Conservation (phyloP, 2,113 vertebrate genomes). For the Microcebus lehilahytsara region DNA sequence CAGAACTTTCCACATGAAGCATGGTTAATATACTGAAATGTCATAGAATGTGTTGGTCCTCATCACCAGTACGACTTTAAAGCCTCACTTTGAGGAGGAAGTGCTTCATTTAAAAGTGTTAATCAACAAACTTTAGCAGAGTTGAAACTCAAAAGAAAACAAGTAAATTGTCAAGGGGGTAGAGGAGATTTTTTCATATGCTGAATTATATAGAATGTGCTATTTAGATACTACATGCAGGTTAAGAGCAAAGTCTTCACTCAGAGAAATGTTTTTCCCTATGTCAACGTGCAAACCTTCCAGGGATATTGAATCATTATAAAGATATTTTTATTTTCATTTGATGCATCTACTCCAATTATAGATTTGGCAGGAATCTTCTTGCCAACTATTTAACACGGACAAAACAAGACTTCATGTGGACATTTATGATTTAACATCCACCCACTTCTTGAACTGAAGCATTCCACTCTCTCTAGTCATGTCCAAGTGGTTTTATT, state of each 20-base stretch:
- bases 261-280: background rate
- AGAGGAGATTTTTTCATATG: background rate
- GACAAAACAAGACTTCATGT: background rate
- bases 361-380: background rate
- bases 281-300: background rate
- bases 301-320: background rate
- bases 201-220: background rate
- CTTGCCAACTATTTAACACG: background rate
- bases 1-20: background rate
- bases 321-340: slow-evolving; percentile 14
- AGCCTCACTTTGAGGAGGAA: background rate
- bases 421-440: background rate
- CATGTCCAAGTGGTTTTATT: background rate
- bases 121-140: background rate
- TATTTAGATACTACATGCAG: background rate
- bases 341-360: background rate
- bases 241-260: background rate
- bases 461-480: background rate
- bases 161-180: background rate
- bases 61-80: background rate
- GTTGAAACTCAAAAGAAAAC: background rate
- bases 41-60: background rate
- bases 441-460: background rate
- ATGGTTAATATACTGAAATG: background rate
- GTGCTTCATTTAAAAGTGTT: background rate